phyloP scores from a whole-genome alignment of 2,113 vertebrate species.

The Ancistrus triradiatus region DNA sequence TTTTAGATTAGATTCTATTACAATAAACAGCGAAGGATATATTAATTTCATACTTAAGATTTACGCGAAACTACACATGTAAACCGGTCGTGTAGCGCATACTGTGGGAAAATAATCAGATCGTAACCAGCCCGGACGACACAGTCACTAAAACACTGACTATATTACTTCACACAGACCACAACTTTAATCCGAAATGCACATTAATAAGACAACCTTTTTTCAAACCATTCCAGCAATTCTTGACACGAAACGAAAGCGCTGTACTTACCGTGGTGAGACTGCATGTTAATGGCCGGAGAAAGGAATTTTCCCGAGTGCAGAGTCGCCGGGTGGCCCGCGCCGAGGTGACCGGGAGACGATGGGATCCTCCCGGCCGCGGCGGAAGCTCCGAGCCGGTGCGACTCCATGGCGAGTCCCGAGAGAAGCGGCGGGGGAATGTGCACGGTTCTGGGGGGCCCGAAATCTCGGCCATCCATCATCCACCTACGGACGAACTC shows the following conservation, averaged over 20 bases:
- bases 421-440: constrained; percentile 84
- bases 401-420: constrained; percentile 86
- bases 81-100: too few species aligned
- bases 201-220: neutral
- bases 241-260: neutral
- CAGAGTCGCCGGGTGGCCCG: constrained; percentile 79
- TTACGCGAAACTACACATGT: too few species aligned
- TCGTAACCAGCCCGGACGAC: too few species aligned
- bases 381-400: constrained; percentile 78
- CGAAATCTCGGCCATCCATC: constrained; percentile 98
- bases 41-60: too few species aligned
- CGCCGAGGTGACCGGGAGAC: constrained; percentile 75
- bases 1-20: too few species aligned
- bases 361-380: constrained; percentile 80
- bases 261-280: constrained; percentile 83
- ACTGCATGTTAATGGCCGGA: constrained; percentile 84
- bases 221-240: neutral
- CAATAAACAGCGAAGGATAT: too few species aligned
- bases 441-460: constrained; percentile 86
- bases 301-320: constrained; percentile 87
- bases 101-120: too few species aligned
- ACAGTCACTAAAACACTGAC: too few species aligned
- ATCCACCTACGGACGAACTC: constrained; percentile 70
- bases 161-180: too few species aligned
- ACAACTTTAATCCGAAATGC: neutral